A percentile compares a stretch with the other conserved stretches of the same genome.
phyloP scores from a whole-genome alignment of 64 coral and sea anemone genomes.

The Montipora foliosa region DNA sequence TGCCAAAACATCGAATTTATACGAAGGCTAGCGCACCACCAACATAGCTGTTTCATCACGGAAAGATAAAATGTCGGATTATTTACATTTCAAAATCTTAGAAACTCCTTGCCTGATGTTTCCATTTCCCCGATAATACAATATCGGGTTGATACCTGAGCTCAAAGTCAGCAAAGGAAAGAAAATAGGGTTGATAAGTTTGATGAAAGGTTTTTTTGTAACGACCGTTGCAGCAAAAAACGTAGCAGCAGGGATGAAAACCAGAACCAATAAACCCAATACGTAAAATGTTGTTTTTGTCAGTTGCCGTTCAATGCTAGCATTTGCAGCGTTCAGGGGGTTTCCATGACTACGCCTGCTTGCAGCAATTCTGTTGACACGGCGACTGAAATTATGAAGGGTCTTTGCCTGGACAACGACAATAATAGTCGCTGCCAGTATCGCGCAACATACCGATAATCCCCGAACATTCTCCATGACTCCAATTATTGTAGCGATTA shows the following conservation, averaged over 20 bases:
- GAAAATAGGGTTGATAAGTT: background rate
- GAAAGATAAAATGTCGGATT: no score
- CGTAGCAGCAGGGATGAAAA: background rate
- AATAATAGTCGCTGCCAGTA: background rate
- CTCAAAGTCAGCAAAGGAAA: background rate
- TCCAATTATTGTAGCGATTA: background rate
- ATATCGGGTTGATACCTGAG: background rate
- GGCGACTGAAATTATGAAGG: background rate
- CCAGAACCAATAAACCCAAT: background rate
- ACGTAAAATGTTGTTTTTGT: background rate
- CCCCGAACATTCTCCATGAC: background rate
- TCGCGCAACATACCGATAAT: no score
- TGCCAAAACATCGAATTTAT: no score
- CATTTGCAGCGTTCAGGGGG: background rate
- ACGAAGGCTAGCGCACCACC: no score
- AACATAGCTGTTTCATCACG: no score
- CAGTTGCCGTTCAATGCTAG: background rate
- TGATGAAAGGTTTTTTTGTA: background rate
- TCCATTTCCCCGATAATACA: background rate
- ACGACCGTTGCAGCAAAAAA: background rate
- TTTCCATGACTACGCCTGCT: background rate
- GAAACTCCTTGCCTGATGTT: background rate
- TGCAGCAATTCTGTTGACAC: background rate
- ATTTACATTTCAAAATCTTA: background rate
- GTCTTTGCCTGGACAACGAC: background rate